phyloP scores from a whole-genome alignment of 2,888 invertebrate genomes.

The Lycophotia porphyrea region DNA sequence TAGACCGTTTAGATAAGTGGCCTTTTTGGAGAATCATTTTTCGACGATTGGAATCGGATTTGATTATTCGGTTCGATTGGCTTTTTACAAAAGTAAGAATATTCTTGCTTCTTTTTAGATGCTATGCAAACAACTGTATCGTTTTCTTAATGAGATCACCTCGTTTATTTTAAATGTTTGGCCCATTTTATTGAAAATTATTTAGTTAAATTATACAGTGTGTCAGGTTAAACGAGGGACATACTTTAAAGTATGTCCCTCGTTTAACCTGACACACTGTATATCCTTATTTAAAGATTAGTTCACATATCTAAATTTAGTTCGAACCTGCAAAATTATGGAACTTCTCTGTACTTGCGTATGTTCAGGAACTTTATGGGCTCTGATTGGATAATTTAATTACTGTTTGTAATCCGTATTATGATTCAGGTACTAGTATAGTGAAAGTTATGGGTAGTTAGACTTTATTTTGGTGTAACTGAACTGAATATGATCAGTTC shows the following conservation, averaged over 20 bases:
- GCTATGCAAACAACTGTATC: neutral
- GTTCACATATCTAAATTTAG: neutral
- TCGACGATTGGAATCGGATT: slow-evolving; percentile 47
- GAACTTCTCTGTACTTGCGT: neutral
- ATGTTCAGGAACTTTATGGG: neutral
- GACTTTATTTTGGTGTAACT: neutral
- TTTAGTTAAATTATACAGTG: neutral
- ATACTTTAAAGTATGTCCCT: too few species aligned
- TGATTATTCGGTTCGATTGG: slow-evolving; percentile 38
- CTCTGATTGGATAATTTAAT: neutral
- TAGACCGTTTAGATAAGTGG: slow-evolving; percentile 58
- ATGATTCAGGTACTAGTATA: neutral
- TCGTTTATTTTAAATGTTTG: neutral
- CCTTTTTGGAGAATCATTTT: slow-evolving; percentile 49
- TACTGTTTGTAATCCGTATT: neutral
- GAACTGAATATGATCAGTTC: neutral
- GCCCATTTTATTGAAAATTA: neutral
- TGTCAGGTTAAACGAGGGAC: too few species aligned
- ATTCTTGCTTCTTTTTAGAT: neutral
- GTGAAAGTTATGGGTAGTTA: neutral
- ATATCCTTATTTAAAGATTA: neutral
- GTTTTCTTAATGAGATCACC: neutral
- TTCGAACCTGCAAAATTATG: neutral
- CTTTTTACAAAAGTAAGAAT: slow-evolving; percentile 9
- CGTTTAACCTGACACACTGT: too few species aligned